These are phyloP conservation scores for Florisuga fusca DNA, from an alignment of 2,797 vertebrate genomes.

Conservation along the genomic window DNA sequence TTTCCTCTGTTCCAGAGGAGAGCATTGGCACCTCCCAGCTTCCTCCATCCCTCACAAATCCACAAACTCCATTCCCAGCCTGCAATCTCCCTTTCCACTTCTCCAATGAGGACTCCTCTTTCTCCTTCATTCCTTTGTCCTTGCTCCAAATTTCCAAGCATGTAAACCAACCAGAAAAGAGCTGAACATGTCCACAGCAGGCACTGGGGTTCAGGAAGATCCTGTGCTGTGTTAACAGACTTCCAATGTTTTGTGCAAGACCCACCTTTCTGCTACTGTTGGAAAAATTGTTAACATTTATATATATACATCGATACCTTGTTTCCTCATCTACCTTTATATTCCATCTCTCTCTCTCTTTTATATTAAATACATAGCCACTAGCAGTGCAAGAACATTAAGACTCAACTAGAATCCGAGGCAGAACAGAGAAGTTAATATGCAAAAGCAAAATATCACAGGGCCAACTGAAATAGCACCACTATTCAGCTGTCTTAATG, in stretches of 20 bases:
- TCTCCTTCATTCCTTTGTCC: neutral
- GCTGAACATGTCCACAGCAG: neutral
- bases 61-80: neutral
- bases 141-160: neutral
- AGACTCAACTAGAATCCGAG: neutral
- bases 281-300: neutral
- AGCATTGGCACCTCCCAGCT: neutral
- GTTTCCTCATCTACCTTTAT: neutral
- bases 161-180: neutral
- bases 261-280: neutral
- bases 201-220: neutral
- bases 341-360: neutral
- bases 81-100: neutral
- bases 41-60: neutral
- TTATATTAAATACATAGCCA: neutral
- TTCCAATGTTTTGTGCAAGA: neutral
- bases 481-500: neutral
- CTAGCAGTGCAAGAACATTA: neutral
- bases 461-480: conserved; percentile 7
- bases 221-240: neutral
- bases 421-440: neutral
- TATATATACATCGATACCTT: neutral
- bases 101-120: neutral
- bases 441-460: conserved; percentile 5
- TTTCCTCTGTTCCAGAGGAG: neutral